Evolutionary conservation across 92 coral and sea anemone species (phyloP).

Genomic region (Umimayanthus chanpuru): DNA sequence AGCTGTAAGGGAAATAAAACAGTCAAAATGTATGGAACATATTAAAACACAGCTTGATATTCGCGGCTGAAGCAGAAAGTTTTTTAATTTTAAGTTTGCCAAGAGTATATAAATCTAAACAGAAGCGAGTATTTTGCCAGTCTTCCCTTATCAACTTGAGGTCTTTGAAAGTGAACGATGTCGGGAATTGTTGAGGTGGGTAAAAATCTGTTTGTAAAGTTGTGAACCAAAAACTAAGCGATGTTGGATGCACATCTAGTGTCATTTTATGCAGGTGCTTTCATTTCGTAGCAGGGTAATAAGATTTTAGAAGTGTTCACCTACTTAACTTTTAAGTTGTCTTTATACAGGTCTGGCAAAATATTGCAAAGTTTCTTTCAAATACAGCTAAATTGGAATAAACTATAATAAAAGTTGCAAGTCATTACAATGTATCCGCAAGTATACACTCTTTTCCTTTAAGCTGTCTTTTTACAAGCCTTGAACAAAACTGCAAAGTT

Average conservation of each 20-base stretch:
- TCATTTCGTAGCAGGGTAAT: no score
- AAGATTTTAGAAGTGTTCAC: background rate
- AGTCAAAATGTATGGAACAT: background rate
- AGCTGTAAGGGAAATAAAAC: background rate
- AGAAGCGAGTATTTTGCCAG: background rate
- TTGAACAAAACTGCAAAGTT: no score
- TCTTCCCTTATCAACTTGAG: background rate
- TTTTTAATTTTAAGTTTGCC: background rate
- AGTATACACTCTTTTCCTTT: background rate
- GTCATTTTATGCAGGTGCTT: no score
- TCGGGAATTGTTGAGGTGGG: background rate
- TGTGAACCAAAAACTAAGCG: background rate
- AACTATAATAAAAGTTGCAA: background rate
- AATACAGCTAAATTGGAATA: no score
- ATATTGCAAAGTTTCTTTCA: no score
- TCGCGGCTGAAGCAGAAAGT: background rate
- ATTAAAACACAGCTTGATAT: background rate
- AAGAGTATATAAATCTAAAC: background rate
- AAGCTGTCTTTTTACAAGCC: no score
- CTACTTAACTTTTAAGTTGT: background rate
- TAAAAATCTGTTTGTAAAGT: background rate
- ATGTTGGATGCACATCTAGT: background rate
- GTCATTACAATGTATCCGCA: no score
- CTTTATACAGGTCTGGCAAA: background rate
- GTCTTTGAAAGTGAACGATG: background rate